Base-by-base conservation (phyloP, 2,113 vertebrate genomes). In the Onychostoma macrolepis region DNA sequence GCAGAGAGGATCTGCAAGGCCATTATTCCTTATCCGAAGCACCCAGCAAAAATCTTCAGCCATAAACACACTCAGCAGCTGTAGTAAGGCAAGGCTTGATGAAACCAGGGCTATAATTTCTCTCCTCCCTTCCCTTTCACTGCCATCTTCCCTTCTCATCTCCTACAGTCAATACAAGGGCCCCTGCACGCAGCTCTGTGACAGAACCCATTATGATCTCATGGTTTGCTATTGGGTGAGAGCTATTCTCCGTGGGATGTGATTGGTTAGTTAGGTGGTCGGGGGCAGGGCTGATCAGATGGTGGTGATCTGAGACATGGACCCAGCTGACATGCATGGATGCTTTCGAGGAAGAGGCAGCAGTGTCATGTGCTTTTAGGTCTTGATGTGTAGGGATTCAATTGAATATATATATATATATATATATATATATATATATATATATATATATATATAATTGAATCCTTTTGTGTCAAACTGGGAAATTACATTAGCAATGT, bases 1-100 rank as follows among this genome's bases (percentile, higher is more conserved):
- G 85, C 61, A 87, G 85, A 72, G 67, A 86, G 67, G 78, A 86
- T 86, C 78, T 63, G 85, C 85, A 82, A 74, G 85, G 78, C 67
- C 85, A 82, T 81, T 41, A 61, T 86, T 86, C 26, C 67, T 81
- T 61, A 74, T 75, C 38, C 38, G 26, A 41, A 58, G 12, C 65
- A 58, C 81, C 77, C 77, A 80, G 30, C 76, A 45, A 38, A 82
- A 61, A 72, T 45, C 30, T 33, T 38, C 85, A 33, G 53, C 48
- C 67, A 72, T 36, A 63, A 11, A 67, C 28, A 48, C 84, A 79
- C 21, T 56, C 30, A 38, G 84, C 58, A 65, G 45, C 76, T 71
- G 63, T 48, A 71, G 76, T 33, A 69, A 80, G 78, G 78, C 85
- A 67, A 43, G 19, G 48, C 78, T 50, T 38, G 41, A 69, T 53